Evolutionary conservation across 2,888 invertebrate genomes (phyloP), one percentile per base, ranked within the genome.

Genomic region (Drosophila basisetae): DNA sequence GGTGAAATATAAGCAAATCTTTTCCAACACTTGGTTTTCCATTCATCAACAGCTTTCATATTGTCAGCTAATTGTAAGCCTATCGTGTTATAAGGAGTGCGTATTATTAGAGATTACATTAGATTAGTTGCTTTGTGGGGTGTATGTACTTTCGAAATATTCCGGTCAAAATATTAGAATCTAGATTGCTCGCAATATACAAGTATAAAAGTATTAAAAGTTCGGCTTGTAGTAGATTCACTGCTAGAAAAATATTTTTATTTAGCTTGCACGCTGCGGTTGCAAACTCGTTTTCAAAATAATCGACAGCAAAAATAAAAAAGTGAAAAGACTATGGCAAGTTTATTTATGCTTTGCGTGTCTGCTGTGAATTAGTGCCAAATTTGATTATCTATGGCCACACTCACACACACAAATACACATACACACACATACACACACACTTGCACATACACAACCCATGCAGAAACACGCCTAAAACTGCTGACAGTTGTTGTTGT

Each of bases 291-390:
- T 74, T 69, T 58, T 37, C 59, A 56, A 69, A 89, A 55, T 76
- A 79, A 82, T 68, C 69, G 61, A 55, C 76, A 79, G 61, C 56
- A 25, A 53, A 47, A 22, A 56, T 52, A 63, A 68, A 65, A 73
- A 69, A 74, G 72, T 72, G 73, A 67, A 79, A 69, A 73, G 61
- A 88, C 83, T 90, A 74, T 75, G 62, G 82, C 84, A 77, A 82
- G 90, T 89, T 89, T 89, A 91, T 89, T 91, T 89, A 88, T 85
- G 90, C 84, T 85, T 89, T 88, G 88, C 88, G 91, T 89, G 88
- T 91, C 86, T 90, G 83, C 74, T 80, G 86, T 89, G 80, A 91
- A 89, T 89, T 89, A 89, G 88, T 90, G 90, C 89, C 84, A 90
- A 90, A 89, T 87, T 91, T 91, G 87, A 88, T 88, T 88, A 88